Evolutionary conservation across 2,888 invertebrate species (phyloP), one percentile per base, ranked within the genome.

Genomic region (Podotricha telesiphe): DNA sequence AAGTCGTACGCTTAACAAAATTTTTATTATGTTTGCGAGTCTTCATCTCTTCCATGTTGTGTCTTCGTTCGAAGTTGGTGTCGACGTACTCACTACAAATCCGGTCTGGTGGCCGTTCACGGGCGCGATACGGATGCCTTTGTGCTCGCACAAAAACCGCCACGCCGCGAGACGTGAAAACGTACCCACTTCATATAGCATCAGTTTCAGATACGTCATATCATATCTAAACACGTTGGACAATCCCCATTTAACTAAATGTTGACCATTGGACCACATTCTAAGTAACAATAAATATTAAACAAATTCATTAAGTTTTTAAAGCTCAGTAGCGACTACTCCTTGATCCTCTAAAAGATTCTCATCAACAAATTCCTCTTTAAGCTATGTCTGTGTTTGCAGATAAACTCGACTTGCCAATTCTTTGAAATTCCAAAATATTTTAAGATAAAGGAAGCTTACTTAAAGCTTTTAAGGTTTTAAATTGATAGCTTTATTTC

Each of bases 61-160:
- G 53, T 55, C 53, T 34, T 55, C 53, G 53, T 53, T 53, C 53
- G n/a, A n/a, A n/a, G 53, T 53, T 53, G 53, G 53, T 55, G 53
- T 55, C 53, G 53, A 55, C 53, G 53, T 55, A 34, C 53, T 55
- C 53, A 17, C 53, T 34, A 55, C 53, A 55, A 34, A 17, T 55
- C 53, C 53, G 53, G 53, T 55, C 53, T 34, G 53, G 28, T 55
- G 34, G 53, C 53, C 34, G 34, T 55, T 55, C 53, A 55, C 53
- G 28, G 17, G 17, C 53, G 53, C 53, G 53, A 55, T 55, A 34
- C 53, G 53, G 53, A 55, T 55, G 53, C 53, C 53, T 55, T 55
- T 55, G 53, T 55, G 53, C 34, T 55, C 53, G 34, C 53, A 55
- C 34, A 55, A 55, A 55, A 55, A 34, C 53, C 53, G 53, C 53